phyloP scores from a whole-genome alignment of 2,113 vertebrate species.

The Rhagologus leucostigma region DNA sequence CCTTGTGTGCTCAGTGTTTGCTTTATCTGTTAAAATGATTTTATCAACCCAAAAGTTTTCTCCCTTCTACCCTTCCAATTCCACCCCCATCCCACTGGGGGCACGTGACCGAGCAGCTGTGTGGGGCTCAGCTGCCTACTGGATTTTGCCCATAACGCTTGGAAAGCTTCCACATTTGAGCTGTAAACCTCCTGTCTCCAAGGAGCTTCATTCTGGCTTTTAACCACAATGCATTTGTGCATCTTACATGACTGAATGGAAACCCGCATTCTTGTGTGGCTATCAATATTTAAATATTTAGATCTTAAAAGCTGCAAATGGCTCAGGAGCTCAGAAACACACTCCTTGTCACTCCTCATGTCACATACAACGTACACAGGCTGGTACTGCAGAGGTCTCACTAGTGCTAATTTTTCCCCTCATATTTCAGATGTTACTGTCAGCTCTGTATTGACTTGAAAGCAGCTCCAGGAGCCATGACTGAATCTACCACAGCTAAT shows the following conservation, averaged over 20 bases:
- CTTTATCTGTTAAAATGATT: neutral
- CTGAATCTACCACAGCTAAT: neutral
- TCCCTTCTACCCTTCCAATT: neutral
- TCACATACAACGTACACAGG: neutral
- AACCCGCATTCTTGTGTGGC: neutral
- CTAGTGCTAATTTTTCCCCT: neutral
- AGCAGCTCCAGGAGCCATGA: neutral
- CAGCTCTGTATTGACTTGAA: neutral
- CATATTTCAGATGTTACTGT: neutral
- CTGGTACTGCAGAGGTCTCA: neutral
- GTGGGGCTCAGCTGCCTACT: neutral
- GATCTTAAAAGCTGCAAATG: neutral
- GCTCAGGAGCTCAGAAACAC: neutral
- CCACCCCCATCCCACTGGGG: accelerated
- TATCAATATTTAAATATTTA: neutral
- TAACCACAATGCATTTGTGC: neutral
- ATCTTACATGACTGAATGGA: neutral
- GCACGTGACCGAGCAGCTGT: accelerated
- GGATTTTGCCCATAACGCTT: neutral
- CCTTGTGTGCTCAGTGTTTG: neutral
- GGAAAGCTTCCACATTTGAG: neutral
- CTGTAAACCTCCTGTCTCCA: neutral
- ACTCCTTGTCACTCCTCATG: neutral
- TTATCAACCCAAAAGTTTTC: neutral
- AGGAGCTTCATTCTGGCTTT: neutral